Base-by-base conservation (phyloP, 2,113 vertebrate species). In the Grus americana region DNA sequence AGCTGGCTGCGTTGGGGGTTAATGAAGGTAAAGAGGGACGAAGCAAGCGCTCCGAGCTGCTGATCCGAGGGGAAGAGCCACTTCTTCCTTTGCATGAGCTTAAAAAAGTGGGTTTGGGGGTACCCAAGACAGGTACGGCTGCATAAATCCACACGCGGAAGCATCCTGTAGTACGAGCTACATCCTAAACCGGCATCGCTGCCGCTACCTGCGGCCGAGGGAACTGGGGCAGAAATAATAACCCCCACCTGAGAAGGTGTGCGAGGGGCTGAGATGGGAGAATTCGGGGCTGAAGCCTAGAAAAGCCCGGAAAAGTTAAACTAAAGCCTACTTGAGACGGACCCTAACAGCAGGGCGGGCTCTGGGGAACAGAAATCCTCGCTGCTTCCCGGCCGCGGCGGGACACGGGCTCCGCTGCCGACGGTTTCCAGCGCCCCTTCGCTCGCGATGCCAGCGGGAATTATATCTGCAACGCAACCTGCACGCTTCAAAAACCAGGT, bases 361-460 rank as follows among this genome's bases (percentile, higher is more conserved):
- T 63, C 32, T 5, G 1, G 36, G 38, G 14, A 71, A 75, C 12
- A 59, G 27, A 83, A 86, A 95, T 65, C 61, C 34, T 75, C 1
- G 0, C n/a, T 38, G 54, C 38, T 36, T 68, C 42, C 17, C 5
- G 4, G 62, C 17, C 2, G 0, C 8, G 4, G 46, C 10, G 6
- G 46, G 44, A 80, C 72, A 29, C 0, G 0, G 66, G 52, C n/a
- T 44, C 29, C 9, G 52, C 47, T 42, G 24, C 71, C 1, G 1
- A 19, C 3, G 0, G 0, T 30, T 84, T 74, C 73, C 62, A 79
- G 89, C 62, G 84, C 54, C 84, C 61, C 36, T 70, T 5, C 2
- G 5, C 55, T 80, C 4, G 0, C 3, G 8, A 26, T 42, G 47
- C 32, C 74, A 55, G 19, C 4, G 1, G 66, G 62, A 88, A 36